phyloP scores from a whole-genome alignment of 2,888 invertebrate genomes.

The Plemyria rubiginata region DNA sequence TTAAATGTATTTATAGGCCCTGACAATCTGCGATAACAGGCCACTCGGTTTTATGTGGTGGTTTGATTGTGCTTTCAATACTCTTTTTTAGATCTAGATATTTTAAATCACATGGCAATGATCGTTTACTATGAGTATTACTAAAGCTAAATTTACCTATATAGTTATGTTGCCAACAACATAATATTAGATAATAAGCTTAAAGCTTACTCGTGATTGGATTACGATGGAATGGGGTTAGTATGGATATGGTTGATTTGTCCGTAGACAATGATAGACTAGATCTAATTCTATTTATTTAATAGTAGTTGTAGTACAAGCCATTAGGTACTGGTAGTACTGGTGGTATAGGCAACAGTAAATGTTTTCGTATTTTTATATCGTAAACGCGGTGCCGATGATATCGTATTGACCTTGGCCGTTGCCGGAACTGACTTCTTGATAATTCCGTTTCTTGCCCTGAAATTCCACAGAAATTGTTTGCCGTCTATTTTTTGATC shows the following conservation, averaged over 20 bases:
- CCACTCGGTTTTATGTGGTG: slow-evolving; percentile 44
- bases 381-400: not conserved
- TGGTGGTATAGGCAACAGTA: not conserved
- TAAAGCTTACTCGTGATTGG: slow-evolving; percentile 12
- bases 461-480: not conserved
- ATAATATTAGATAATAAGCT: not conserved
- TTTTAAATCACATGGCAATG: not conserved
- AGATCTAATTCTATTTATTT: not conserved
- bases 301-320: not conserved
- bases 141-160: not conserved
- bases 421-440: not conserved
- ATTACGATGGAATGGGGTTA: slow-evolving; percentile 7
- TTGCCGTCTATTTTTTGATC: not conserved
- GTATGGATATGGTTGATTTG: slow-evolving; percentile 9
- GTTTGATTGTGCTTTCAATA: slow-evolving; percentile 25
- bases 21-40: slow-evolving; percentile 44
- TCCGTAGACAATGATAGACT: not conserved
- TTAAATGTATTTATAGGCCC: slow-evolving; percentile 57
- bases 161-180: slow-evolving; percentile 4
- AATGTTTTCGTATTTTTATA: not conserved
- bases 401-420: not conserved
- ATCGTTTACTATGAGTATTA: not conserved
- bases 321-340: not conserved
- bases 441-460: not conserved
- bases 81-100: not conserved